Evolutionary conservation across 2,888 invertebrate genomes (phyloP), one percentile per base, ranked within the genome.

Genomic region (Anorthoa munda): DNA sequence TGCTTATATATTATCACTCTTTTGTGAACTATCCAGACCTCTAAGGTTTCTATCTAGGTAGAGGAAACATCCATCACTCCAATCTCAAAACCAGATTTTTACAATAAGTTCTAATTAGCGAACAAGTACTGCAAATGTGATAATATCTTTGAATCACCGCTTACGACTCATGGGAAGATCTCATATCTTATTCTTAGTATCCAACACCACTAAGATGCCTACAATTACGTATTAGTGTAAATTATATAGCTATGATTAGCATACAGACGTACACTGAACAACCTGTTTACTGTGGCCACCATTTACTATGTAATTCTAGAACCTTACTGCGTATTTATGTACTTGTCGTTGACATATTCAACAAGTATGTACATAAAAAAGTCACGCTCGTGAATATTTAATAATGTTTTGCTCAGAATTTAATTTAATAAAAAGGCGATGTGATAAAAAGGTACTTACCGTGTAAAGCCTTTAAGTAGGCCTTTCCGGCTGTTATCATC

Each of bases 401-500:
- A 76, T 77, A 76, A 65, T 53, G 48, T 81, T 77, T 70, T 60
- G 63, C 69, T 66, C 60, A 63, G 77, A 86, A 74, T 73, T 67
- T 75, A 82, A 82, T 77, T 75, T 58, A 55, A 61, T 72, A 77
- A 77, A 77, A 72, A 77, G 51, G 69, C 66, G 56, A 75, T 80
- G 72, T 70, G 78, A 70, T 79, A 79, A 85, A 82, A 84, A 58
- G 61, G 81, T 81, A 97, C 98, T 98, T 97, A 99, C 99, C 98
- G 95, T 99, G 99, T 91, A 99, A 97, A 88, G 99, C 98, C 95
- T 99, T 99, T 89, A 99, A 97, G 94, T 99, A 99, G 77, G 99
- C 98, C 95, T 99, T 99, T 77, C 99, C 99, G 87, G 99, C 98
- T 89, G 98, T 98, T 95, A 99, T 98, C 97, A 99, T 97, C 96